These are phyloP conservation scores for Psittacus erithacus DNA, from an alignment of 2,113 vertebrate genomes.

Conservation along the genomic window DNA sequence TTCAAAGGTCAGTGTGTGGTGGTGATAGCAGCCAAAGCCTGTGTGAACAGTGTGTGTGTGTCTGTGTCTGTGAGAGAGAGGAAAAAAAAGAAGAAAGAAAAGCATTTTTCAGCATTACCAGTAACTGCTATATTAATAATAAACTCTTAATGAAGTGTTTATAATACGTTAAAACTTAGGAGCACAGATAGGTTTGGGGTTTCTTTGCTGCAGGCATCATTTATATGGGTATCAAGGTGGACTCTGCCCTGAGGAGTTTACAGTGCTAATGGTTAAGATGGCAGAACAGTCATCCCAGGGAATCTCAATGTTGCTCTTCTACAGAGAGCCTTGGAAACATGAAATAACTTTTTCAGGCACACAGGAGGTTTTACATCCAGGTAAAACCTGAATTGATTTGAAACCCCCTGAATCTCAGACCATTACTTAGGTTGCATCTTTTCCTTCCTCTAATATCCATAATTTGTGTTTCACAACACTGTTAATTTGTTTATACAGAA, in stretches of 20 bases:
- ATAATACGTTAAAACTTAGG: neutral
- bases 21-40: constrained; percentile 48
- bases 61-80: neutral
- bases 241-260: neutral
- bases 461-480: neutral
- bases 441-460: neutral
- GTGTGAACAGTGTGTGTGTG: neutral
- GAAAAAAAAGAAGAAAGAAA: constrained; percentile 13
- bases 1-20: constrained; percentile 80
- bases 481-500: neutral
- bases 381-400: neutral
- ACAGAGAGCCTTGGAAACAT: neutral
- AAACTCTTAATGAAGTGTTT: neutral
- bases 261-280: neutral
- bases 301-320: neutral
- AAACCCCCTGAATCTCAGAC: neutral
- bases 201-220: neutral
- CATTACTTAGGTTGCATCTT: neutral
- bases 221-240: neutral
- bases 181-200: neutral
- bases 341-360: neutral
- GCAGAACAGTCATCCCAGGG: neutral
- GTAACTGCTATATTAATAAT: neutral
- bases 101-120: neutral
- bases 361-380: neutral